Conservation (phyloP, 2,888 invertebrate species). For the Flexamia atlantica region DNA sequence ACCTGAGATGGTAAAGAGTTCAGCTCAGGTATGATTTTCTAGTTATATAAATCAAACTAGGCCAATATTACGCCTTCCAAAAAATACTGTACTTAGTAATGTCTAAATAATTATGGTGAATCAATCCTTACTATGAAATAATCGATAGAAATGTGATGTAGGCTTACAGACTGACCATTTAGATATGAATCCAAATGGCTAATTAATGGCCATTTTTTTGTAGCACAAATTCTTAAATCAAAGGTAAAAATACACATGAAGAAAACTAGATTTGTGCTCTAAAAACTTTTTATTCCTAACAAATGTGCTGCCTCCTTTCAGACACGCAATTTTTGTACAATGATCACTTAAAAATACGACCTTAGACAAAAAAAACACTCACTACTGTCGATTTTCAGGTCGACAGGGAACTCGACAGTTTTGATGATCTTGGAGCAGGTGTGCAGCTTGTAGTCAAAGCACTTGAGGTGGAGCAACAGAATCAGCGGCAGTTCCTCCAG, state of each 20-base stretch:
- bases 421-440: constrained; percentile 96
- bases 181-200: constrained; percentile 3
- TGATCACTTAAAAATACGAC: too few relatives aligned
- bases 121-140: too few relatives aligned
- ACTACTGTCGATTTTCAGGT: constrained; percentile 94
- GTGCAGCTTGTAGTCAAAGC: constrained; percentile 92
- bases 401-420: constrained; percentile 92
- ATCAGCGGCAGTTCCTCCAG: constrained; percentile 94
- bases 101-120: too few relatives aligned
- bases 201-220: constrained; percentile 15
- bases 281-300: background rate
- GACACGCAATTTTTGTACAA: too few relatives aligned
- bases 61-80: too few relatives aligned
- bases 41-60: too few relatives aligned
- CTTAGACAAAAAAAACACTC: constrained; percentile 76
- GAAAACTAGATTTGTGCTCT: constrained; percentile 42
- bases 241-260: constrained; percentile 1
- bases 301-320: too few relatives aligned
- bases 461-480: constrained; percentile 94
- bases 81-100: too few relatives aligned
- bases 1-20: too few relatives aligned
- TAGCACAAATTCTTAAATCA: background rate
- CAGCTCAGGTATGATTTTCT: too few relatives aligned
- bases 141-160: too few relatives aligned
- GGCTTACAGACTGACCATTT: constrained; percentile 14